Base-by-base conservation (phyloP, 1,140 invertebrate species). In the Phenacoccus solenopsis region DNA sequence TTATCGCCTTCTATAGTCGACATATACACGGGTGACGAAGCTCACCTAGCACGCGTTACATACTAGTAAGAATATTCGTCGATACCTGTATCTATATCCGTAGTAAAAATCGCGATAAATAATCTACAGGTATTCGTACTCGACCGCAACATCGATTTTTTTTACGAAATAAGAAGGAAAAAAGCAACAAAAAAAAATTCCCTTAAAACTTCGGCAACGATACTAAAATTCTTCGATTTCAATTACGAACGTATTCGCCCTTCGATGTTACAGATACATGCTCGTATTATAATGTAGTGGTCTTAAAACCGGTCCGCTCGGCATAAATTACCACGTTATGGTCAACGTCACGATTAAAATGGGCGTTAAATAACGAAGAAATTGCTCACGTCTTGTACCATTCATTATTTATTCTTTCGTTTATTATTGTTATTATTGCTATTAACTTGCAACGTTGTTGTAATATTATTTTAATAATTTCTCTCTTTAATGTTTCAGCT, bases 341-440 rank as follows among this genome's bases (percentile, higher is more conserved):
- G 59, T 64, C 59, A 64, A 64, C 59, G 59, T 64, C 59, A 64
- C 59, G 59, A 64, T 64, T 64, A 64, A 64, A 64, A 64, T 64
- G 59, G 59, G 59, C 59, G 59, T 64, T 64, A 64, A 38, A 64
- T 64, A 64, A 64, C 21, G 59, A 64, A 64, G 59, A 64, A 64
- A 64, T 64, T 64, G 59, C 59, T 64, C 59, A 64, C 59, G 59
- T 64, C 59, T 64, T 64, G 25, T 64, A 64, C 59, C 59, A n/a
- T 64, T 64, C 25, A 64, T 64, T 64, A 64, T 64, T 64, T 64
- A 64, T 64, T 64, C 59, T 64, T 64, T 64, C 59, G 59, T 64
- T 64, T 64, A 64, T 64, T 64, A 64, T 64, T 64, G 59, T 64
- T 64, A 64, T 64, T 64, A 64, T 64, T 64, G 59, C 59, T 27